Percentiles rank a stretch among this genome's conserved stretches.
phyloP scores from a whole-genome alignment of 2,797 vertebrate genomes.

The Remorina albescens region DNA sequence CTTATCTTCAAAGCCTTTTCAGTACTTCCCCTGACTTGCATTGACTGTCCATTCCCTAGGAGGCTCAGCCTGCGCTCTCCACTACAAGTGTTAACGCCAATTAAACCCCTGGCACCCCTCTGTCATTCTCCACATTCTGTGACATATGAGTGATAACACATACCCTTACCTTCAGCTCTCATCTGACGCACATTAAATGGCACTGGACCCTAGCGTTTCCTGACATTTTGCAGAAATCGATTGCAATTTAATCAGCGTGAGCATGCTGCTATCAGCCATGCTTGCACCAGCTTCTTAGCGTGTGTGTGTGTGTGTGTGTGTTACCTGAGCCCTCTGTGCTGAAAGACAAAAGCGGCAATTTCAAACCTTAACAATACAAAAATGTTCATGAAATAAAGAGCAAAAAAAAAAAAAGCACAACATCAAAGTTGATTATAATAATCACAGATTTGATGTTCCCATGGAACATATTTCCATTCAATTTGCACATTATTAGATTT shows the following conservation, averaged over 20 bases:
- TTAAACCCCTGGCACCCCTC: slow-evolving; percentile 79
- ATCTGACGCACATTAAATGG: slow-evolving; percentile 81
- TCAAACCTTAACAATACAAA: slow-evolving; percentile 47
- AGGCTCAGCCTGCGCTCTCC: slow-evolving; percentile 57
- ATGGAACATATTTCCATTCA: slow-evolving; percentile 75
- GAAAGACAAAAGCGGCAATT: slow-evolving; percentile 32
- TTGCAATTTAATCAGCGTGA: slow-evolving; percentile 83
- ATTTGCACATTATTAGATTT: slow-evolving; percentile 77
- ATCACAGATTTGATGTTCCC: slow-evolving; percentile 70
- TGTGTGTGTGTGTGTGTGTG: slow-evolving; percentile 11
- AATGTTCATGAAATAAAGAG: slow-evolving; percentile 56
- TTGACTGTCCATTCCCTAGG: slow-evolving; percentile 75
- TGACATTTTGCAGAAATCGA: slow-evolving; percentile 84
- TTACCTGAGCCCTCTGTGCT: slow-evolving; percentile 46
- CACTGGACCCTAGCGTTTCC: slow-evolving; percentile 80
- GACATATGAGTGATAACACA: slow-evolving; percentile 82
- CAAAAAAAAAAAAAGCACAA: slow-evolving; percentile 50
- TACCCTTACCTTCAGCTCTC: slow-evolving; percentile 79
- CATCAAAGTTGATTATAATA: slow-evolving; percentile 69
- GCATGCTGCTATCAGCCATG: slow-evolving; percentile 74
- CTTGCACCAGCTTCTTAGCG: slow-evolving; percentile 71
- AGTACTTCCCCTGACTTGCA: slow-evolving; percentile 73
- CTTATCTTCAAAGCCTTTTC: slow-evolving; percentile 74
- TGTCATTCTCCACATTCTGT: slow-evolving; percentile 78
- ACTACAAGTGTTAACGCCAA: slow-evolving; percentile 78